A percentile compares a stretch with the other conserved stretches of the same genome.
Evolutionary conservation across 2,797 vertebrate genomes (phyloP).

Genomic region (Rallus crepitans): DNA sequence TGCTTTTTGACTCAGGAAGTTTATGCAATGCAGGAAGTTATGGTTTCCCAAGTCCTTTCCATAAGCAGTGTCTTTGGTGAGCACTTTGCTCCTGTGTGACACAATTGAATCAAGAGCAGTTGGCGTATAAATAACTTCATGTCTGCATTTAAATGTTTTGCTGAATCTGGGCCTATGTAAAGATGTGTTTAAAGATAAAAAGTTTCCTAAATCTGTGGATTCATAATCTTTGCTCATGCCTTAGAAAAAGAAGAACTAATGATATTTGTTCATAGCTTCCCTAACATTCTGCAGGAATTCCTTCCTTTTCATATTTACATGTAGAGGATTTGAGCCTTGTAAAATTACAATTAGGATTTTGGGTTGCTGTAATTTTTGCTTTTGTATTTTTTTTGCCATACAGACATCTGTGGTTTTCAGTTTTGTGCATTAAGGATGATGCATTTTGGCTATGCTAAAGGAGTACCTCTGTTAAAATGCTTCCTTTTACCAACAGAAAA

Average conservation of each 20-base stretch:
- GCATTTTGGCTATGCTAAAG: background rate
- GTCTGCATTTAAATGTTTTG: background rate
- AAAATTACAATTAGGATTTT: background rate
- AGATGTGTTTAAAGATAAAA: background rate
- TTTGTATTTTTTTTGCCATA: background rate
- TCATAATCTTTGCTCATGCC: background rate
- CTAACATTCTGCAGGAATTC: background rate
- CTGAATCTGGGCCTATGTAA: background rate
- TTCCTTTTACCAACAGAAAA: background rate
- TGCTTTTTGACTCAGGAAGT: conserved; percentile 23
- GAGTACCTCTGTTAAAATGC: background rate
- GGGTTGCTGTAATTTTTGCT: background rate
- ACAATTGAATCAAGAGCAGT: background rate
- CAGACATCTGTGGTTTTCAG: background rate
- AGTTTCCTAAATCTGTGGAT: background rate
- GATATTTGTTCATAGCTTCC: background rate
- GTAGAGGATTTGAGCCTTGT: background rate
- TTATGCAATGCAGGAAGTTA: conserved; percentile 50
- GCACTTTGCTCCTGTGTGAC: conserved; percentile 1
- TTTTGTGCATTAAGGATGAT: background rate
- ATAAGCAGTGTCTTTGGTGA: conserved; percentile 41
- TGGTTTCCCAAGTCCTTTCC: conserved; percentile 38
- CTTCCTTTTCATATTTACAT: background rate
- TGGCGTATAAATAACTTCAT: background rate
- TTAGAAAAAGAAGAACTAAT: background rate